Evolutionary conservation across 2,888 invertebrate genomes (phyloP), one percentile per base, ranked within the genome.

Genomic region (Drosophila pegasa): DNA sequence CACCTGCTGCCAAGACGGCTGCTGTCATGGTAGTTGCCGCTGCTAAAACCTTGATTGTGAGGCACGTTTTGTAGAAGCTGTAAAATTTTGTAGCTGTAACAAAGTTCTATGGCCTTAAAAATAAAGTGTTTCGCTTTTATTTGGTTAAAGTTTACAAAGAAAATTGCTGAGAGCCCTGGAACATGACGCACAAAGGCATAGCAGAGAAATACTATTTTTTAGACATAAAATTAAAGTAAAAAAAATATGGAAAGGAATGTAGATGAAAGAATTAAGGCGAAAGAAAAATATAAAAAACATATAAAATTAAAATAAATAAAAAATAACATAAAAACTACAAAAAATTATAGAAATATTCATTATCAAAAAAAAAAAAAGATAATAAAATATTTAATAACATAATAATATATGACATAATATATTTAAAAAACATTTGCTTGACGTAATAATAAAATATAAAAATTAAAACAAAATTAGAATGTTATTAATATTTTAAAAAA

Each of bases 1-100:
- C 43, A 18, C 16, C 38, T 75, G 50, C 38, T 75, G 50, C n/a
- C 27, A 68, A 48, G 54, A 31, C 50, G 41, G 47, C 10, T 56
- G 37, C 22, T 63, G 14, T 25, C 43, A 25, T 43, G n/a, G 25
- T 9, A 43, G 43, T 9, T 25, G n/a, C 16, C 5, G 43, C 16
- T n/a, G 41, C 41, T 41, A 45, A 45, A 63, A 59, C 58, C 31
- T 57, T 38, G 20, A 41, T 40, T 64, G 25, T 57, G 25, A 9
- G 29, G 47, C 54, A 64, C 45, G 56, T 65, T 41, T 43, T 45
- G 45, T 12, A 37, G 20, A 51, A 43, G 25, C 45, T 35, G 41
- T 48, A 27, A 41, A 59, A 16, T 54, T n/a, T 54, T 50, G 25
- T 35, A 20, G 37, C 40, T 20, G 25, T 33, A 41, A 47, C 38